phyloP scores from a whole-genome alignment of 2,113 vertebrate species.

The Dendrocopos noguchii region DNA sequence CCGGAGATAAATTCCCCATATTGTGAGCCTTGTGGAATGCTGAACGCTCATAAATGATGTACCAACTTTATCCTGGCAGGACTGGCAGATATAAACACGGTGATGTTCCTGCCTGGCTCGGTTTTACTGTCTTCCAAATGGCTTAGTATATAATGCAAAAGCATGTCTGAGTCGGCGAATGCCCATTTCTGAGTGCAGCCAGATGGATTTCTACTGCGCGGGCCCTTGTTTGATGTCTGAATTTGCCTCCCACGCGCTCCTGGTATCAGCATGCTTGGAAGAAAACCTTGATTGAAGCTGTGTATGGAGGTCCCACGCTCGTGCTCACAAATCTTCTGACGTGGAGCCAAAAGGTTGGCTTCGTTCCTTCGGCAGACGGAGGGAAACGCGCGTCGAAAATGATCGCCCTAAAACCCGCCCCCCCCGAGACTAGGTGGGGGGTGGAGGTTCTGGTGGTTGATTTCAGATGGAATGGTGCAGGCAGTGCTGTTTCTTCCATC shows the following conservation, averaged over 20 bases:
- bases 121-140: constrained; percentile 66
- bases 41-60: constrained; percentile 54
- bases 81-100: constrained; percentile 50
- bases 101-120: constrained; percentile 48
- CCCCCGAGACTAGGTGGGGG: neutral
- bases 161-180: constrained; percentile 37
- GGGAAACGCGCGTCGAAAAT: neutral
- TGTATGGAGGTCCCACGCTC: constrained; percentile 2
- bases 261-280: constrained; percentile 29
- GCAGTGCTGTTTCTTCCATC: neutral
- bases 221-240: constrained; percentile 57
- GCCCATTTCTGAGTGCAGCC: constrained; percentile 62
- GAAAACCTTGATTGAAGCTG: constrained; percentile 53
- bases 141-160: constrained; percentile 55
- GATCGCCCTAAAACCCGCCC: neutral
- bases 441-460: neutral
- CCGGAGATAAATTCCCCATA: constrained; percentile 59
- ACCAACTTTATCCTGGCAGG: constrained; percentile 64
- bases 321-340: neutral
- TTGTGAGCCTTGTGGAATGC: constrained; percentile 58
- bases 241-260: constrained; percentile 41
- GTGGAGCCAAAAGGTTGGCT: neutral
- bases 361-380: neutral
- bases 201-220: constrained; percentile 66
- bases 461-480: neutral